Conservation (phyloP, 1,140 invertebrate genomes). For the Neuroterus valhalla region DNA sequence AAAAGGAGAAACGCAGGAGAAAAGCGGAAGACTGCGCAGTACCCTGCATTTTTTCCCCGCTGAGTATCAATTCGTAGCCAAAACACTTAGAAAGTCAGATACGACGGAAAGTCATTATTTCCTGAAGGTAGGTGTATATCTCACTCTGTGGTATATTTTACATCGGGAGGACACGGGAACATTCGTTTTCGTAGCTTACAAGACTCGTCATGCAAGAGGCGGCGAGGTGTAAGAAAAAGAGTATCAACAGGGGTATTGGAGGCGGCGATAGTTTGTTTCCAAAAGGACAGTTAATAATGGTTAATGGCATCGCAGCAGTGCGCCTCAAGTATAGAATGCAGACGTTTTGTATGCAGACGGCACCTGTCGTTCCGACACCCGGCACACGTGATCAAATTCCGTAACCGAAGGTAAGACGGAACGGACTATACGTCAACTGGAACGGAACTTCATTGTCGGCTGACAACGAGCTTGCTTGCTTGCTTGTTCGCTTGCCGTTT, state of each 20-base stretch:
- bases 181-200: constrained; percentile 18
- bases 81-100: too few species aligned
- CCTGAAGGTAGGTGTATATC: too few species aligned
- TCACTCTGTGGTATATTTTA: neutral
- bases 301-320: constrained; percentile 50
- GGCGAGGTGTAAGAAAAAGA: constrained; percentile 9
- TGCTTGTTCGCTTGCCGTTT: constrained; percentile 16
- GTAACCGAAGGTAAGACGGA: constrained; percentile 46
- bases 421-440: constrained; percentile 52
- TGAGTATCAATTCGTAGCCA: too few species aligned
- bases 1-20: too few species aligned
- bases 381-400: constrained; percentile 65
- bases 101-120: neutral
- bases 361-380: constrained; percentile 64
- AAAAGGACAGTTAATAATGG: constrained; percentile 65
- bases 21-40: too few species aligned
- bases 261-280: constrained; percentile 60
- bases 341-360: constrained; percentile 66
- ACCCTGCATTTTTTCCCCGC: too few species aligned
- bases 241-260: constrained; percentile 4
- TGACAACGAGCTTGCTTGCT: constrained; percentile 36
- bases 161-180: neutral
- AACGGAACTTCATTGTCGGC: constrained; percentile 53
- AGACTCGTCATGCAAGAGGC: neutral
- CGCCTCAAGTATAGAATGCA: constrained; percentile 43